Evolutionary conservation across 2,113 vertebrate species (phyloP), one percentile per base, ranked within the genome.

Genomic region (Saccopteryx leptura): DNA sequence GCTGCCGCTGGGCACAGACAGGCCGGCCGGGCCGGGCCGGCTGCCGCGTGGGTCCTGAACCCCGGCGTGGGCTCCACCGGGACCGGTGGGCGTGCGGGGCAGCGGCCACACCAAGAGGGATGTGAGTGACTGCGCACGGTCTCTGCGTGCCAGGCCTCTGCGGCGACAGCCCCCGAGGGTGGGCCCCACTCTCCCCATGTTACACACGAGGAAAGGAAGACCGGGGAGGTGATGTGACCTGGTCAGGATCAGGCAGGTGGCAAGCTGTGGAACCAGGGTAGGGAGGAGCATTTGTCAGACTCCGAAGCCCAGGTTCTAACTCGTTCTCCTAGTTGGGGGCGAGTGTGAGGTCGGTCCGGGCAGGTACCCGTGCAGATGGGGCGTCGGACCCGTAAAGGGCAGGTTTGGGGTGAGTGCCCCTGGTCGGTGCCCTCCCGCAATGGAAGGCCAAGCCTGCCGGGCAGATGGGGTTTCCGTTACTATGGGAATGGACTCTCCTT

Each of bases 1-100:
- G 8, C 1, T 6, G 3, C 39, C 0, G 1, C 31, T 1, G 17
- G 14, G 9, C 10, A 7, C 8, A 4, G 74, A 65, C 1, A 28
- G 84, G 33, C 11, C 2, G 39, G 39, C 39, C 39, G 39, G 15
- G 56, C 61, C 58, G 46, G 65, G 63, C 23, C 1, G 2, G 92
- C 19, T 9, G 39, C 54, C 4, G 4, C 0, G 1, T 9, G 33
- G 84, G 26, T 7, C 5, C 18, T n/a, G 65, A 31, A 12, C 5
- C 83, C 65, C 17, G 1, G 1, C 39, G 28, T 52, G 7, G 56
- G 15, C 54, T 78, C 39, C n/a, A 1, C 11, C 0, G 9, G 31
- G 8, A 52, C 18, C 9, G 5, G 18, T 9, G 26, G 48, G 46
- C 23, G 23, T 9, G 6, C 9, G 8, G 89, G 81, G 86, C 31